Percentiles rank a stretch among this genome's conserved stretches.
Conservation (phyloP, 2,888 invertebrate genomes). For the Matsumyia berberina region DNA sequence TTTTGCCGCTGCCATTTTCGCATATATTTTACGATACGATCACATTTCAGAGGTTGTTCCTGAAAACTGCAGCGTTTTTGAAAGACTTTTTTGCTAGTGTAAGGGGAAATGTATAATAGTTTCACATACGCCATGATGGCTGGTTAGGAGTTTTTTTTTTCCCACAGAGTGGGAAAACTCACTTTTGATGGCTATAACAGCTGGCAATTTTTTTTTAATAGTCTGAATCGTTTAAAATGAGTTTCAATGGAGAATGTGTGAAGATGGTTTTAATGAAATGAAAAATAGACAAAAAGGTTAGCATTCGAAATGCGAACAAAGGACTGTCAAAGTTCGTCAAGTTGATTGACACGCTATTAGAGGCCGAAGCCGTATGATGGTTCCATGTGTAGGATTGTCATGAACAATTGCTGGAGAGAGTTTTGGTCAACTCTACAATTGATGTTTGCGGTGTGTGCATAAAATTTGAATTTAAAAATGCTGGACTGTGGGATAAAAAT, state of each 20-base stretch:
- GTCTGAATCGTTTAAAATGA: constrained; percentile 21
- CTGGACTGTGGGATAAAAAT: too few species aligned
- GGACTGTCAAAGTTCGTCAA: neutral
- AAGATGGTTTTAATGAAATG: neutral
- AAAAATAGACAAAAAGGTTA: neutral
- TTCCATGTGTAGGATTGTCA: too few species aligned
- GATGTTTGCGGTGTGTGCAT: too few species aligned
- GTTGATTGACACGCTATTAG: neutral
- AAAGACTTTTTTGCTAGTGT: constrained; percentile 14
- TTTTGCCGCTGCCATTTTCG: constrained; percentile 5
- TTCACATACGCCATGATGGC: constrained; percentile 18
- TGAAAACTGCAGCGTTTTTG: constrained; percentile 29
- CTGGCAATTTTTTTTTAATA: constrained; percentile 13
- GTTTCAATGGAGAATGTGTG: constrained; percentile 5
- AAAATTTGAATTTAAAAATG: too few species aligned
- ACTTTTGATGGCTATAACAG: constrained; percentile 24
- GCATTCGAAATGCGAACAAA: neutral
- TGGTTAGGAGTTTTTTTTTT: neutral
- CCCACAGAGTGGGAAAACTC: constrained; percentile 23
- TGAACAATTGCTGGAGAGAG: too few species aligned
- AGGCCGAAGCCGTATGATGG: too few species aligned
- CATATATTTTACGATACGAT: neutral
- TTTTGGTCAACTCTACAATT: too few species aligned
- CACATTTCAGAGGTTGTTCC: neutral
- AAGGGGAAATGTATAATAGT: constrained; percentile 14